Evolutionary conservation across 1,140 invertebrate genomes (phyloP).

Genomic region (Drosophila chauvacae): DNA sequence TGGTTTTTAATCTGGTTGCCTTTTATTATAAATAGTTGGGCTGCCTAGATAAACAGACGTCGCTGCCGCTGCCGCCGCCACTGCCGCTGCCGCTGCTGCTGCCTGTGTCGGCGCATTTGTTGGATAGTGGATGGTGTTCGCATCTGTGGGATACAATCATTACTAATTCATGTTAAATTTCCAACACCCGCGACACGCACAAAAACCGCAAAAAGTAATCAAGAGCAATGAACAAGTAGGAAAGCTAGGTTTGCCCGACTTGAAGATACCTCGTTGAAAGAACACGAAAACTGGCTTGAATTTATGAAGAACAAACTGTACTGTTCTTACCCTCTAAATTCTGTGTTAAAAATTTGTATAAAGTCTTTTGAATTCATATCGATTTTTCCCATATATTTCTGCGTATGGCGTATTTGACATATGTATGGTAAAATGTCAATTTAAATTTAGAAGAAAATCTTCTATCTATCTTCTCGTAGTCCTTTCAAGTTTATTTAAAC

Average conservation of each 20-base stretch:
- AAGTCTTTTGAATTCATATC: too few species aligned
- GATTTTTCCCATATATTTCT: too few species aligned
- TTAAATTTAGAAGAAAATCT: too few species aligned
- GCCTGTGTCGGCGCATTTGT: not conserved
- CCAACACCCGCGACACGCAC: conserved; percentile 31
- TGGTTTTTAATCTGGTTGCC: conserved; percentile 71
- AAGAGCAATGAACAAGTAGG: conserved; percentile 12
- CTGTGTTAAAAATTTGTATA: too few species aligned
- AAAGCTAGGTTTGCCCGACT: not conserved
- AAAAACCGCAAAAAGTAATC: conserved; percentile 39
- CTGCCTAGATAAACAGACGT: conserved; percentile 72
- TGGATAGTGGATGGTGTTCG: not conserved
- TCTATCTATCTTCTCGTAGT: too few species aligned
- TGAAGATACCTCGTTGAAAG: not conserved
- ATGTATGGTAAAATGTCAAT: too few species aligned
- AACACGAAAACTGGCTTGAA: not conserved
- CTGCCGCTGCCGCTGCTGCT: conserved; percentile 5
- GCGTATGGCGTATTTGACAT: too few species aligned
- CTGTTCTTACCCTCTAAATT: too few species aligned
- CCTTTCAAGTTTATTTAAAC: too few species aligned
- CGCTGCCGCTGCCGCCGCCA: not conserved
- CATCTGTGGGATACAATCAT: conserved; percentile 20
- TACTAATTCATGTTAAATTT: conserved; percentile 52
- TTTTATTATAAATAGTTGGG: conserved; percentile 79
- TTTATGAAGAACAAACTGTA: not conserved